Evolutionary conservation across 2,113 vertebrate species (phyloP).

Genomic region (Orthonyx spaldingii): DNA sequence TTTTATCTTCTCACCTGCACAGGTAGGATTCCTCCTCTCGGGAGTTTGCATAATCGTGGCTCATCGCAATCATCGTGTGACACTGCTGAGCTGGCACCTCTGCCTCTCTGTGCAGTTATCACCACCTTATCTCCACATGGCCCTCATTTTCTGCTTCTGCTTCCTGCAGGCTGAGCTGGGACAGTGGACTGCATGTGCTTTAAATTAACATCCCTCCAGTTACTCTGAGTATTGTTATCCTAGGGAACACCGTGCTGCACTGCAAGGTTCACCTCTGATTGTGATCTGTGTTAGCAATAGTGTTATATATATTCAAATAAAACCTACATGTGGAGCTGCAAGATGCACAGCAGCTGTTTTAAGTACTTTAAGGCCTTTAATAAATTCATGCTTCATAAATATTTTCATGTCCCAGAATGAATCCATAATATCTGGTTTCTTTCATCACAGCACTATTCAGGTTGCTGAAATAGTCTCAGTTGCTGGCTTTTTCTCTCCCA

Average conservation of each 20-base stretch:
- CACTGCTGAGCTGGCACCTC: background rate
- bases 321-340: background rate
- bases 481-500: background rate
- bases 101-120: background rate
- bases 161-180: background rate
- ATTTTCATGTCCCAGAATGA: background rate
- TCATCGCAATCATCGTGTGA: background rate
- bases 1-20: constrained; percentile 26
- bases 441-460: background rate
- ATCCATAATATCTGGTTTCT: background rate
- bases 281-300: background rate
- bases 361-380: background rate
- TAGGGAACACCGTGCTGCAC: background rate
- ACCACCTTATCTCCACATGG: background rate
- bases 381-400: background rate
- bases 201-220: background rate
- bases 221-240: background rate
- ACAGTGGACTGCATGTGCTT: background rate
- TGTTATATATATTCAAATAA: background rate
- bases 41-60: background rate
- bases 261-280: background rate
- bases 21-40: background rate
- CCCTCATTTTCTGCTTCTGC: background rate
- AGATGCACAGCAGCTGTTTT: background rate
- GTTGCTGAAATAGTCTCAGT: background rate